Base-by-base conservation (phyloP, 2,113 vertebrate genomes). In the Cryptotis parvus region DNA sequence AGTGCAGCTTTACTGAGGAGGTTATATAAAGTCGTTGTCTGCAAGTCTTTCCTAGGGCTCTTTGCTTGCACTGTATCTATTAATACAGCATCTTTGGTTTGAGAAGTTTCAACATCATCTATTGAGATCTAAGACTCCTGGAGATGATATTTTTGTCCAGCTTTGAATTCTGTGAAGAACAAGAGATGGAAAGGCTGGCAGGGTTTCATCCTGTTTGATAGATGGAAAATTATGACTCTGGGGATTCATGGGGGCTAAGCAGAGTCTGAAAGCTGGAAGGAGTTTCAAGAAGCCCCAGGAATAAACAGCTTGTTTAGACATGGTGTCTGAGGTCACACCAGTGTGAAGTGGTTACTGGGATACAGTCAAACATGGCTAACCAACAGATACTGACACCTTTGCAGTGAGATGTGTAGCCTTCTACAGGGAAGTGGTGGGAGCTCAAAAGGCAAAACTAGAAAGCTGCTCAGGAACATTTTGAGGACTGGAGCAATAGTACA, bases 291-390 rank as follows among this genome's bases (percentile, higher is more conserved):
- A 90, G 31, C 15, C 35, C 66, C 61, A 69, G 31, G 24, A 90
- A 82, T 82, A 85, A 95, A 75, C 78, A 91, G 77, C 81, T 88
- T 88, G 70, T 87, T 82, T 91, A 72, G 77, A 93, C 72, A 58
- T 2, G 41, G 31, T 37, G 31, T 76, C 6, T 20, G 79, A 26
- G 93, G 90, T 69, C 52, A 52, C 49, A 3, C 45, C 16, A 39
- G n/a, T 70, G 35, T 65, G 27, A 58, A 87, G 9, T 45, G 37
- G 77, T 87, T 43, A 91, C 31, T 81, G 37, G 80, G 77, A 85
- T 45, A 55, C 22, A 35, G 66, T n/a, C n/a, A n/a, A n/a, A n/a
- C n/a, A n/a, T n/a, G n/a, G n/a, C 45, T 61, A 72, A 49, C 70
- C 49, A 82, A 39, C 33, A 58, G 41, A 18, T 9, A 72, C 12